These are phyloP conservation scores for Crotophaga sulcirostris DNA, from an alignment of 2,113 vertebrate species.

Conservation along the genomic window DNA sequence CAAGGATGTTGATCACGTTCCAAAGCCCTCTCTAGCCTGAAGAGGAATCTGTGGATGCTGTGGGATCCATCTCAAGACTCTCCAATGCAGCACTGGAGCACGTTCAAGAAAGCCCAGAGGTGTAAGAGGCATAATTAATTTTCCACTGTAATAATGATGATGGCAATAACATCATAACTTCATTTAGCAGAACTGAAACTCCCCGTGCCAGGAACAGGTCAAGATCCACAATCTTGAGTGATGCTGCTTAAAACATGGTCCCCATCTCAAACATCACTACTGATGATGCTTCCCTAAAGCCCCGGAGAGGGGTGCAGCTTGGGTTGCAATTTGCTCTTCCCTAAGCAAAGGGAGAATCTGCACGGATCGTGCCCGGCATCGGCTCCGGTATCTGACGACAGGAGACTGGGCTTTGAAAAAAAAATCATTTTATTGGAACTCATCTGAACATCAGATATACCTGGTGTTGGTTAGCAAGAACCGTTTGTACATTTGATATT, in stretches of 20 bases:
- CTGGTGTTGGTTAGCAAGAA: slow-evolving; percentile 89
- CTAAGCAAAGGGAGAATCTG: background rate
- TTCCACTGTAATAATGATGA: background rate
- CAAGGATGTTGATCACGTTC: background rate
- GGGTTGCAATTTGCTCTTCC: background rate
- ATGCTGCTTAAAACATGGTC: background rate
- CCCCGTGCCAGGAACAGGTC: background rate
- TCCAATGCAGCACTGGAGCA: accelerated
- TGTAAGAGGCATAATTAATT: background rate
- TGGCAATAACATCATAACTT: background rate
- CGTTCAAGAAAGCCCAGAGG: background rate
- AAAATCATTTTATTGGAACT: slow-evolving; percentile 87
- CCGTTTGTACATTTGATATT: slow-evolving; percentile 89
- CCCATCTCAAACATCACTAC: accelerated
- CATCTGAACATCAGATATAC: slow-evolving; percentile 94
- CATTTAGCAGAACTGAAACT: background rate
- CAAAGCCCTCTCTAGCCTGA: background rate
- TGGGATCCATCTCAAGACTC: accelerated
- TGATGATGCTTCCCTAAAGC: accelerated
- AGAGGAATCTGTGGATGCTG: accelerated
- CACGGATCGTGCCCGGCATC: accelerated
- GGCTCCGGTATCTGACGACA: slow-evolving; percentile 33
- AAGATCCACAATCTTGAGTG: accelerated
- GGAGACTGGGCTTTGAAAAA: slow-evolving; percentile 76
- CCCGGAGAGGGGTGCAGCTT: background rate